Base-by-base conservation (phyloP, 2,113 vertebrate genomes). In the Syrrhaptes paradoxus region DNA sequence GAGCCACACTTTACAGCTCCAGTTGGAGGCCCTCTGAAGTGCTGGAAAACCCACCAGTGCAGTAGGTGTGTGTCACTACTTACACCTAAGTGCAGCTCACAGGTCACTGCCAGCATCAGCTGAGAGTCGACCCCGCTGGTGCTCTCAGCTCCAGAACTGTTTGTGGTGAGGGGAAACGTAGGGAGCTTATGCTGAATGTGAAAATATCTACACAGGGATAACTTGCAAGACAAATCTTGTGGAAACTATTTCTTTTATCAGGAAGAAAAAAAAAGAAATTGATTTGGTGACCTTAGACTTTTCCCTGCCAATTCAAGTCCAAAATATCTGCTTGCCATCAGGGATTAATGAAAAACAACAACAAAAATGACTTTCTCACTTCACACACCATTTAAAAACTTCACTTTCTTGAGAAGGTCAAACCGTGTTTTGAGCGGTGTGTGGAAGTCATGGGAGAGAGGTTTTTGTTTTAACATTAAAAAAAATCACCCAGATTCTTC, bases 401-500 rank as follows among this genome's bases (percentile, higher is more conserved):
- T 38, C 45, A 41, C 34, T 71, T 61, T 51, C n/a, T 51, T 20
- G 34, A 71, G 45, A 49, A 75, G 46, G 34, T 59, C n/a, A 77
- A 80, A 34, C 8, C 16, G 11, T 2, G 8, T 70, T 72, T 51
- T 75, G 29, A 82, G 38, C 49, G 55, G 49, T 2, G 25, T 24
- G 71, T 48, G 38, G 38, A 67, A 83, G 49, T 31, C 6, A 13
- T 3, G 21, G 63, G 48, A 46, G 20, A n/a, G 12, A n/a, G 48
- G 9, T 6, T 28, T 89, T 59, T 32, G 25, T 19, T 83, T 84
- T 61, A 76, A 38, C 16, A n/a, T 70, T 13, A 73, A 17, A 15
- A 87, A 54, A 17, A 21, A 57, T 77, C 55, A 87, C 96, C 97
- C 97, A 98, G 98, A 98, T 98, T 98, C 97, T 98, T 97, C 97